These are phyloP conservation scores for Eulacestoma nigropectus DNA, from an alignment of 2,113 vertebrate genomes.

Conservation along the genomic window DNA sequence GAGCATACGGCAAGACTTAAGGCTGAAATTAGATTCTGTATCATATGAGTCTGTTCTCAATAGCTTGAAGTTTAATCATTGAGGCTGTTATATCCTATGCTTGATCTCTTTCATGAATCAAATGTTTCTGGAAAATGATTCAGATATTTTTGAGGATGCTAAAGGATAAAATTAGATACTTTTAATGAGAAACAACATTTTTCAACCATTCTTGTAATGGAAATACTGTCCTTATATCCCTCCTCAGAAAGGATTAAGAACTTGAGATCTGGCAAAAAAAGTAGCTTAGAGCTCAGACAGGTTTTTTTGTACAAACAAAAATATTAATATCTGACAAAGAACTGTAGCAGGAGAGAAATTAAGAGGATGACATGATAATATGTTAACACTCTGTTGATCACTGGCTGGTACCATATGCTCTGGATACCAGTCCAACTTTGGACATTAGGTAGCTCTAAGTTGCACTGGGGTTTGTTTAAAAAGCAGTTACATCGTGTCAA, in stretches of 20 bases:
- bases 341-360: background rate
- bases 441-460: background rate
- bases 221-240: background rate
- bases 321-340: background rate
- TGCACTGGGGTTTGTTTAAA: background rate
- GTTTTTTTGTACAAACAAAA: background rate
- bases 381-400: background rate
- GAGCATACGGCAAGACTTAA: background rate
- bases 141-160: background rate
- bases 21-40: background rate
- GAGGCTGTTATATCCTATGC: background rate
- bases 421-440: background rate
- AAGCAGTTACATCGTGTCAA: background rate
- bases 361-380: background rate
- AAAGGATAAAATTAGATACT: background rate
- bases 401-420: background rate
- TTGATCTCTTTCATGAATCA: background rate
- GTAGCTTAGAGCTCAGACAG: background rate
- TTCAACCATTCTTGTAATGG: background rate
- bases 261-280: background rate
- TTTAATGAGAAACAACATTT: background rate
- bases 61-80: background rate
- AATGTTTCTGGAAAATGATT: background rate
- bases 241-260: background rate
- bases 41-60: background rate